Percentiles rank a stretch among this genome's conserved stretches.
Evolutionary conservation across 2,797 vertebrate species (phyloP).

Genomic region (Myotis daubentonii): DNA sequence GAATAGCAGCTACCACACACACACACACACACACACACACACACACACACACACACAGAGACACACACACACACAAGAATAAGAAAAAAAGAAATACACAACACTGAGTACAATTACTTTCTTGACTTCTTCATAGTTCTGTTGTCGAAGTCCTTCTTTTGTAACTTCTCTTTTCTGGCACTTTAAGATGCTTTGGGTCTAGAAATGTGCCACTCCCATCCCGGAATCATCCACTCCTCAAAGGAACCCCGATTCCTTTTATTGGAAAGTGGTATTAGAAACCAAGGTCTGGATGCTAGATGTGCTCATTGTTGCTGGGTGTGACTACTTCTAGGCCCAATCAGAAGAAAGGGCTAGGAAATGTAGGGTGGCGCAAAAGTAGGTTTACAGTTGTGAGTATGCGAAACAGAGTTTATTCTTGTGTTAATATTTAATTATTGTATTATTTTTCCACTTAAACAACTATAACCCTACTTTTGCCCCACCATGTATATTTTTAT

Average conservation of each 20-base stretch:
- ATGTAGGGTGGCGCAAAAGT: background rate
- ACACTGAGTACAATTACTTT: background rate
- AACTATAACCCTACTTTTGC: no score
- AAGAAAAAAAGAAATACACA: background rate
- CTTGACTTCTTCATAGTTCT: conserved; percentile 7
- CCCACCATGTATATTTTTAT: no score
- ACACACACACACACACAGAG: background rate
- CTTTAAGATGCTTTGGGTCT: background rate
- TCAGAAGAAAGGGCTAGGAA: background rate
- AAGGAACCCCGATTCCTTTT: background rate
- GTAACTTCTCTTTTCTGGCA: background rate
- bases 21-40: background rate
- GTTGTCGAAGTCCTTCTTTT: background rate
- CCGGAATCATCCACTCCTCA: background rate
- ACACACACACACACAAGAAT: background rate
- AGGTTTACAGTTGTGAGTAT: no score
- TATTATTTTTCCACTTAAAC: no score
- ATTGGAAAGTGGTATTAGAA: conserved; percentile 3
- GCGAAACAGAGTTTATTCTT: no score
- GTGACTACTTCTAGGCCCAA: background rate
- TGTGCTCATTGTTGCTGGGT: background rate
- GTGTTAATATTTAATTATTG: no score
- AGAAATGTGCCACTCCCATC: background rate
- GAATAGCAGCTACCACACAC: background rate
- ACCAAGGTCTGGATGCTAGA: background rate